Evolutionary conservation across 2,113 vertebrate genomes (phyloP).

Genomic region (Gopherus evgoodei): DNA sequence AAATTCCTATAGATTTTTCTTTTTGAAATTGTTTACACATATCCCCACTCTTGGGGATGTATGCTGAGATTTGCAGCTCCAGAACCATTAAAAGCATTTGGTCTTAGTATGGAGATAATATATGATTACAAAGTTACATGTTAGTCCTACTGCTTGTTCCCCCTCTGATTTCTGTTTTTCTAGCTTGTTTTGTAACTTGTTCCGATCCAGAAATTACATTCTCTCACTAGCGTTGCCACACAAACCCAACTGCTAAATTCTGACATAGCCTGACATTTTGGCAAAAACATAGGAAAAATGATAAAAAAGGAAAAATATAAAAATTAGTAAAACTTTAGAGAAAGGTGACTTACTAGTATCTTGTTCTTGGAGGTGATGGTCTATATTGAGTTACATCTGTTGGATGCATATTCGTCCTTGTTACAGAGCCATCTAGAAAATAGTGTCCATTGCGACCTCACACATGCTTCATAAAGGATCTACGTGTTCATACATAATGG

Average conservation of each 20-base stretch:
- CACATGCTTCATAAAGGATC: neutral
- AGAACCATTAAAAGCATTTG: neutral
- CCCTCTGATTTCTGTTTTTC: neutral
- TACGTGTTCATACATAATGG: neutral
- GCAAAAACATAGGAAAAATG: neutral
- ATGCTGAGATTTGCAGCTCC: neutral
- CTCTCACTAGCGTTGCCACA: neutral
- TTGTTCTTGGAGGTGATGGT: neutral
- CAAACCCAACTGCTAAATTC: neutral
- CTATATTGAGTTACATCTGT: neutral
- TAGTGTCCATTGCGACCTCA: neutral
- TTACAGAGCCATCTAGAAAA: neutral
- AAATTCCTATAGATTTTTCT: neutral
- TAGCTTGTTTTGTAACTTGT: neutral
- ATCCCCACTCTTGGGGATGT: neutral
- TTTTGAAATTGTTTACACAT: rapidly evolving
- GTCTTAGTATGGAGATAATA: neutral
- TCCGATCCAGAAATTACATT: neutral
- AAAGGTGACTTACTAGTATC: neutral
- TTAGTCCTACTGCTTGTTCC: neutral
- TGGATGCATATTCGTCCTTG: neutral
- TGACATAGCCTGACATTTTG: neutral
- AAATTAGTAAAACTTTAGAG: neutral
- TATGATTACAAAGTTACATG: neutral
- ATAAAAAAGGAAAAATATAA: neutral